Percentiles rank a stretch among this genome's conserved stretches.
These are phyloP conservation scores for Platysternon megacephalum DNA, from an alignment of 2,113 vertebrate species.

Conservation along the genomic window DNA sequence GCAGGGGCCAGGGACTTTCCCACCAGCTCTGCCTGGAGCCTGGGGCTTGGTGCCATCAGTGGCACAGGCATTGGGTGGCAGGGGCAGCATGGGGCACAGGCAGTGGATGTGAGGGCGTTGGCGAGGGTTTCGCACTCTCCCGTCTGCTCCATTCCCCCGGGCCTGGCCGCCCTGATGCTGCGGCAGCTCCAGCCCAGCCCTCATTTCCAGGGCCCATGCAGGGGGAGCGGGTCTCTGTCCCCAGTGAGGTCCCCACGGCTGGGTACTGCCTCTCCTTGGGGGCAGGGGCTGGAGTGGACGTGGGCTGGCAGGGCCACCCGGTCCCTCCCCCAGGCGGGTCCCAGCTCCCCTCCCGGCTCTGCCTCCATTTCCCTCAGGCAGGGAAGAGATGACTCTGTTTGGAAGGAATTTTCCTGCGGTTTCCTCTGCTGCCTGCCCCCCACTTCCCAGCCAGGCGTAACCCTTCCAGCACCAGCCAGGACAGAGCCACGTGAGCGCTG, in stretches of 20 bases:
- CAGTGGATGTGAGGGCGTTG: too few species aligned
- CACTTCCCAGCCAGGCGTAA: constrained; percentile 43
- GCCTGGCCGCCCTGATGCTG: too few species aligned
- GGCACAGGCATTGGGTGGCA: background rate
- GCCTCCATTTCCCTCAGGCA: constrained; percentile 47
- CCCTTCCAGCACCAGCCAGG: constrained; percentile 34
- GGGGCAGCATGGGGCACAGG: too few species aligned
- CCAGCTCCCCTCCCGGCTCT: constrained; percentile 15
- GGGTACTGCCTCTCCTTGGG: background rate
- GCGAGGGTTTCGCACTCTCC: too few species aligned
- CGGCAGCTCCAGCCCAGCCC: too few species aligned
- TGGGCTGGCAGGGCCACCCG: background rate
- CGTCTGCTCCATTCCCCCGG: too few species aligned
- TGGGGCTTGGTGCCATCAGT: background rate
- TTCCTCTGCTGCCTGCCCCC: background rate
- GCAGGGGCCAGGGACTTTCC: too few species aligned
- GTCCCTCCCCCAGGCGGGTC: background rate
- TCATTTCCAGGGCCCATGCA: accelerated
- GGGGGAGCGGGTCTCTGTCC: background rate
- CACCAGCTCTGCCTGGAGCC: too few species aligned
- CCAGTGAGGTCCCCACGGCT: accelerated
- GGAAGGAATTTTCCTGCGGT: constrained; percentile 63
- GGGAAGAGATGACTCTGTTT: constrained; percentile 44
- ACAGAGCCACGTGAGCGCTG: background rate
- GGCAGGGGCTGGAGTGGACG: background rate